Conservation (phyloP, 1,140 invertebrate genomes). For the Caenorhabditis brenneri region DNA sequence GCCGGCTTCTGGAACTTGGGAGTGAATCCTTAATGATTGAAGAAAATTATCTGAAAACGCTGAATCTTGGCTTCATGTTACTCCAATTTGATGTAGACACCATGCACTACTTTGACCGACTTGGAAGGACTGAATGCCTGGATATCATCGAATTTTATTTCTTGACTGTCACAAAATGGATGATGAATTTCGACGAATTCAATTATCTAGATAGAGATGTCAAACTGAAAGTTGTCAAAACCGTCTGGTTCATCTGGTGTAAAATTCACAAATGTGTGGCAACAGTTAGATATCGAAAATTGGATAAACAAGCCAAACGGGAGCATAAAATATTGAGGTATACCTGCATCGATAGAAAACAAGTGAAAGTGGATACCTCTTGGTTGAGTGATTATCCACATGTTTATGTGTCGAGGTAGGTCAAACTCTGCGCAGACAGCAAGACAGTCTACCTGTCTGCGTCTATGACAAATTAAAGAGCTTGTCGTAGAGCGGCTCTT, state of each 20-base stretch:
- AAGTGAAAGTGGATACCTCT: neutral
- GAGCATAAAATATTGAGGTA: neutral
- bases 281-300: neutral
- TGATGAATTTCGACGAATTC: neutral
- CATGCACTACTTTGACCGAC: neutral
- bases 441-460: no score
- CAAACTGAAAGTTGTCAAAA: neutral
- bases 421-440: no score
- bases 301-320: neutral
- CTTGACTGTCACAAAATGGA: neutral
- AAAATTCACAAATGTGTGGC: neutral
- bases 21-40: neutral
- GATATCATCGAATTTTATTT: constrained; percentile 4
- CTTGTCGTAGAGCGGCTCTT: no score
- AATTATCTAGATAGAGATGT: neutral
- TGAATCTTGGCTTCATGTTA: neutral
- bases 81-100: neutral
- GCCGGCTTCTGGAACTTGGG: neutral
- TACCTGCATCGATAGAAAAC: neutral
- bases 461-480: no score
- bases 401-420: neutral
- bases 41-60: neutral
- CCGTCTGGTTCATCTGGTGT: neutral
- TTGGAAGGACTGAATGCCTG: neutral
- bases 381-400: neutral